phyloP scores from a whole-genome alignment of 2,888 invertebrate species.

The Crocallis elinguaria region DNA sequence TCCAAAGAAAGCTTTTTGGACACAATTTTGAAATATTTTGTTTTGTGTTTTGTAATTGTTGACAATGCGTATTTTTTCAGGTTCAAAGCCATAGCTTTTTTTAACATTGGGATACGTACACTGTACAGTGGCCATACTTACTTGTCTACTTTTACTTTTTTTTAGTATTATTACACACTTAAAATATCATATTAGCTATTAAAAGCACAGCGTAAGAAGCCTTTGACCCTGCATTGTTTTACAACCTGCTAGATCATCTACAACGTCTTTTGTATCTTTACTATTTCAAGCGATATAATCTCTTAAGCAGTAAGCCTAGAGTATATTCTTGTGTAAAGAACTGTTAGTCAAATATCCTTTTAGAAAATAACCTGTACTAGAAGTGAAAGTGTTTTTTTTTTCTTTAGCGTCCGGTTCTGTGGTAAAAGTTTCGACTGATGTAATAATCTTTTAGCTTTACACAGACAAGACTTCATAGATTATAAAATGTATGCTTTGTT shows the following conservation, averaged over 20 bases:
- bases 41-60: no score
- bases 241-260: slow-evolving; percentile 45
- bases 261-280: slow-evolving; percentile 30
- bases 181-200: slow-evolving; percentile 23
- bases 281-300: slow-evolving; percentile 27
- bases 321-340: slow-evolving; percentile 35
- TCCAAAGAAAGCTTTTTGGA: no score
- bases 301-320: slow-evolving; percentile 29
- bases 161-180: not conserved
- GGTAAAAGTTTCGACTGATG: slow-evolving; percentile 78
- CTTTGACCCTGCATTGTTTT: slow-evolving; percentile 72
- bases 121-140: not conserved
- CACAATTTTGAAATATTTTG: no score
- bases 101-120: no score
- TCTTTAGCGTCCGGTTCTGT: slow-evolving; percentile 70
- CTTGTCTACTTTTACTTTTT: slow-evolving; percentile 1
- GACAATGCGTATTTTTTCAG: no score
- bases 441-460: slow-evolving; percentile 64
- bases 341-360: slow-evolving; percentile 43
- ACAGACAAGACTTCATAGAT: slow-evolving; percentile 37
- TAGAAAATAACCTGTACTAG: slow-evolving; percentile 41
- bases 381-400: slow-evolving; percentile 79
- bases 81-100: no score
- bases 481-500: not conserved
- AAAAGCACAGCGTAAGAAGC: slow-evolving; percentile 54